These are phyloP conservation scores for Ypsolopha sequella DNA, from an alignment of 2,888 invertebrate species.

Conservation along the genomic window DNA sequence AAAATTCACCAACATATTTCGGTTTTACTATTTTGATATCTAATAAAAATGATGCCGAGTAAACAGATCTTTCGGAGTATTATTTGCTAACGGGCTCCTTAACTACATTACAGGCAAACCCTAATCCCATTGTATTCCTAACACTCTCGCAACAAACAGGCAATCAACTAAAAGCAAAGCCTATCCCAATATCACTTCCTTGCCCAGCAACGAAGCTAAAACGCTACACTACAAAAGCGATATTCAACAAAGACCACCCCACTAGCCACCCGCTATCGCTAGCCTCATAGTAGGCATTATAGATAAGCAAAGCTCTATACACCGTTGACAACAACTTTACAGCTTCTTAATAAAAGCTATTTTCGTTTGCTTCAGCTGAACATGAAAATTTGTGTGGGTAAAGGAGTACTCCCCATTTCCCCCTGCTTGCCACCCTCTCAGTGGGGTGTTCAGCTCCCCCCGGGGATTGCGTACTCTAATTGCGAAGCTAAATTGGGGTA, in stretches of 20 bases:
- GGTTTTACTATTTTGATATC: too few species aligned
- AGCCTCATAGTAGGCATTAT: neutral
- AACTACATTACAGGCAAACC: too few species aligned
- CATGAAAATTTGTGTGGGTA: neutral
- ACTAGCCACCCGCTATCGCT: neutral
- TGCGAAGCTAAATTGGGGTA: constrained; percentile 64
- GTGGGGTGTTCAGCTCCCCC: neutral
- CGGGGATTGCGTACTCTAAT: constrained; percentile 38
- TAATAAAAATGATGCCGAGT: too few species aligned
- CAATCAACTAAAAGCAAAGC: constrained; percentile 67
- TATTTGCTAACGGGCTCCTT: too few species aligned
- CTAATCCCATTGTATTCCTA: too few species aligned
- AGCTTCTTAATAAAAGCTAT: neutral
- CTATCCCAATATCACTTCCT: constrained; percentile 66
- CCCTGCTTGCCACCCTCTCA: neutral
- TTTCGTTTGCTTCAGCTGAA: neutral
- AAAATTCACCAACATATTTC: too few species aligned
- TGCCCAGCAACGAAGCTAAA: constrained; percentile 27
- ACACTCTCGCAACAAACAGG: constrained; percentile 8
- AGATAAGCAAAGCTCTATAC: neutral
- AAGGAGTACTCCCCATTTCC: neutral
- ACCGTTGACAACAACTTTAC: neutral
- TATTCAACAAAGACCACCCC: constrained; percentile 26
- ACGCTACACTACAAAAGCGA: constrained; percentile 45
- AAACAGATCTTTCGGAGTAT: too few species aligned